Percentiles rank a stretch among this genome's conserved stretches.
Conservation (phyloP, 2,888 invertebrate genomes). For the Zele albiditarsus region DNA sequence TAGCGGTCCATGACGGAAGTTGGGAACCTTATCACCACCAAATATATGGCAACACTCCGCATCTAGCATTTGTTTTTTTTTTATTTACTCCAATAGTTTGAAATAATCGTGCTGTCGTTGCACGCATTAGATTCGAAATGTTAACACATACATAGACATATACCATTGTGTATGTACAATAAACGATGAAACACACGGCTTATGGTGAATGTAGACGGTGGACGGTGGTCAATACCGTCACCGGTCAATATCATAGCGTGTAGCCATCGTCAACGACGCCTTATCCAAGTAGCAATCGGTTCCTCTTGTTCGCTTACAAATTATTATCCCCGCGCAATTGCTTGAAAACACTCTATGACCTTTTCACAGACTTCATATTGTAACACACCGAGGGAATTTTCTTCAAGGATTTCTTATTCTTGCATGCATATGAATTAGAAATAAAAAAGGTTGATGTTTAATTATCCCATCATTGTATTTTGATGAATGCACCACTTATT, state of each 20-base stretch:
- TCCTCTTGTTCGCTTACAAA: slow-evolving; percentile 7
- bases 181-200: neutral
- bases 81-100: neutral
- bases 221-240: slow-evolving; percentile 67
- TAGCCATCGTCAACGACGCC: slow-evolving; percentile 41
- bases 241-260: slow-evolving; percentile 71
- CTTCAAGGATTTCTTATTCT: slow-evolving; percentile 42
- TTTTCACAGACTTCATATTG: slow-evolving; percentile 28
- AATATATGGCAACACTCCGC: neutral
- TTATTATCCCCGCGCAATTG: slow-evolving; percentile 11
- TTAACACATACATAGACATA: neutral
- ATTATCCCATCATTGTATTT: neutral
- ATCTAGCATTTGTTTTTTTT: slow-evolving; percentile 23
- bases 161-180: neutral
- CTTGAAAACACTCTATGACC: slow-evolving; percentile 30
- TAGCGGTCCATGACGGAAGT: slow-evolving; percentile 35
- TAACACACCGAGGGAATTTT: slow-evolving; percentile 13
- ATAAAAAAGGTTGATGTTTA: slow-evolving; percentile 10
- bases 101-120: neutral
- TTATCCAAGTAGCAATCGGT: slow-evolving; percentile 41
- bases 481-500: neutral
- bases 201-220: slow-evolving; percentile 54
- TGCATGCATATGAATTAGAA: slow-evolving; percentile 43
- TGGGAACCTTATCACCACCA: slow-evolving; percentile 36
- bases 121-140: neutral